phyloP scores from a whole-genome alignment of 2,888 invertebrate genomes.

The Microdon myrmicae region DNA sequence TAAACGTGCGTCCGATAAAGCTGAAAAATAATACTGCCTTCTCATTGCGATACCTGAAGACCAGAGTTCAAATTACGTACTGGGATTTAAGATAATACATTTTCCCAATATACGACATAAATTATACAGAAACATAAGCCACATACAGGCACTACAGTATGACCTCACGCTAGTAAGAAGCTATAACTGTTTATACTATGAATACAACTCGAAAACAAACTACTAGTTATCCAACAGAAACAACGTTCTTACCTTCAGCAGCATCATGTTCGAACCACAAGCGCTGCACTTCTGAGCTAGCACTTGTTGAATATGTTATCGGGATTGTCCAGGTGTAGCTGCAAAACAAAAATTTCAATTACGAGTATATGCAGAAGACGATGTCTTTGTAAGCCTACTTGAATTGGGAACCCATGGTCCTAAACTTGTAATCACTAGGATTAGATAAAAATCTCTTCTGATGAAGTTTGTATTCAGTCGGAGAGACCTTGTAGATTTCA shows the following conservation, averaged over 20 bases:
- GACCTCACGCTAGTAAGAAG: too few species aligned
- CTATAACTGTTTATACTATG: too few species aligned
- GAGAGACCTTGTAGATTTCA: constrained; percentile 68
- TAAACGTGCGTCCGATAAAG: too few species aligned
- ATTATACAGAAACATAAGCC: too few species aligned
- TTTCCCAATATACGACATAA: too few species aligned
- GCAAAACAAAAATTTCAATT: constrained; percentile 55
- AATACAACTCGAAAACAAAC: background rate
- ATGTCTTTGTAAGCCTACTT: constrained; percentile 65
- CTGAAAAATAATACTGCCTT: too few species aligned
- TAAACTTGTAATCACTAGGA: constrained; percentile 69
- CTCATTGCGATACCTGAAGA: too few species aligned
- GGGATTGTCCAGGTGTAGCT: constrained; percentile 88
- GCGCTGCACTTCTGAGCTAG: constrained; percentile 58
- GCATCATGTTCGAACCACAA: constrained; percentile 57
- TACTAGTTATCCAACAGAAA: background rate
- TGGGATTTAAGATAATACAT: too few species aligned
- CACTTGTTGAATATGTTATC: constrained; percentile 75
- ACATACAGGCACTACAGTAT: too few species aligned
- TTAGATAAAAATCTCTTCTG: constrained; percentile 81
- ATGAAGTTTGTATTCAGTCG: constrained; percentile 70
- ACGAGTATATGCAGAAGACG: constrained; percentile 11
- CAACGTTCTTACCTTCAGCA: constrained; percentile 15
- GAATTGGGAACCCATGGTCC: constrained; percentile 67
- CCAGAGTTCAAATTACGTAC: too few species aligned